Percentiles rank a stretch among this genome's conserved stretches.
Conservation (phyloP, 2,888 invertebrate genomes). For the Nematopogon swammerdamellus region DNA sequence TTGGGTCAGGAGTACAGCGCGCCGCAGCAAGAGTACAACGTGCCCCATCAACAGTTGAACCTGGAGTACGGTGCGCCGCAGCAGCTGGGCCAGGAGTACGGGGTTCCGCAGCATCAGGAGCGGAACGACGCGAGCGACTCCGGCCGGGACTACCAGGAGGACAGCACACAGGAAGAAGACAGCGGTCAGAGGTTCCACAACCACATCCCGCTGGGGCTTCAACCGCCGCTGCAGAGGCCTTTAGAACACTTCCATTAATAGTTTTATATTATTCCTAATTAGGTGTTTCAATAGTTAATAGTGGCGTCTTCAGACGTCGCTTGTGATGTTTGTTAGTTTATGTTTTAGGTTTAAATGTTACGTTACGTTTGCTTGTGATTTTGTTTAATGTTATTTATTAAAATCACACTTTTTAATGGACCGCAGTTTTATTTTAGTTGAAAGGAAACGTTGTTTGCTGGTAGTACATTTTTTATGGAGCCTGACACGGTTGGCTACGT, state of each 20-base stretch:
- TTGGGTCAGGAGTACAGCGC: conserved; percentile 10
- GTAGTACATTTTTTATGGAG: too few relatives aligned
- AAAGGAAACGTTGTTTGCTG: too few relatives aligned
- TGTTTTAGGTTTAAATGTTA: neutral
- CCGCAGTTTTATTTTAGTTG: too few relatives aligned
- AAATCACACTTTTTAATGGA: too few relatives aligned
- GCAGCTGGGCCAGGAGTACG: conserved; percentile 15
- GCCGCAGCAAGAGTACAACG: conserved; percentile 2
- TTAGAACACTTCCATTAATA: conserved; percentile 40
- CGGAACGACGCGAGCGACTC: neutral
- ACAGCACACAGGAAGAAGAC: conserved; percentile 10
- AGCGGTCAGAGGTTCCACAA: conserved; percentile 30
- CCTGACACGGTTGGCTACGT: too few relatives aligned
- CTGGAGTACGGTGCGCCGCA: conserved; percentile 19
- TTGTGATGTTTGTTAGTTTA: neutral
- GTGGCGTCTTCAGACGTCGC: neutral
- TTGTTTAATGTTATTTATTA: neutral
- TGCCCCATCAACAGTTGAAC: conserved; percentile 17
- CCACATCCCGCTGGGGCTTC: conserved; percentile 42
- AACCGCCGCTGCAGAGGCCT: conserved; percentile 42
- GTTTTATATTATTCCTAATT: too few relatives aligned
- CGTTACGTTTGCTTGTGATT: neutral
- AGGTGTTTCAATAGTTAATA: too few relatives aligned
- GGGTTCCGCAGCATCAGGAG: conserved; percentile 12
- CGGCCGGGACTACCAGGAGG: conserved; percentile 13